Base-by-base conservation (phyloP, 2,113 vertebrate species). In the Archilochus colubris region DNA sequence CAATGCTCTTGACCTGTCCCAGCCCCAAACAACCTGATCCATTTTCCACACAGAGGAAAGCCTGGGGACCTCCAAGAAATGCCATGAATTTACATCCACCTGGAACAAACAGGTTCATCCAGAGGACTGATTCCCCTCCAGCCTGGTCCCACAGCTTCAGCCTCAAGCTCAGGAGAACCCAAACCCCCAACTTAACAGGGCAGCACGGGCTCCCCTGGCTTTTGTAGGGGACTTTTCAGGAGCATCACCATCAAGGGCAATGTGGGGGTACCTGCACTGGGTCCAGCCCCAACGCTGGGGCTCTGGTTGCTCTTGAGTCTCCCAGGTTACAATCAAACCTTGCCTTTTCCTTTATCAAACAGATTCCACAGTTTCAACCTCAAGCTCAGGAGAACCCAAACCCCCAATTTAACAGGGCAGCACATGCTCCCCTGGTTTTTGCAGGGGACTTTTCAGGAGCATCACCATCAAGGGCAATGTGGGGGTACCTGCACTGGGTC, bases 301-400 rank as follows among this genome's bases (percentile, higher is more conserved):
- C 22, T 70, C 51, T 0, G 5, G 27, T 85, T 73, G 92, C 96
- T 83, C 97, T 87, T 1, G 0, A 68, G 82, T 94, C 93, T 96
- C 97, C 96, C 95, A 97, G 93, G 96, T 88, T 96, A 97, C 96
- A 94, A 93, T 63, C 46, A 64, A 93, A 72, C 81, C 78, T 86
- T 82, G 80, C 44, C 36, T 94, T 94, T 93, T 62, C 85, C 96
- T 94, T 96, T 91, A 96, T 92, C 93, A 93, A 96, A 90, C 85
- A 93, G 1, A 53, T 78, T 86, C n/a, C 66, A 30, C 19, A 30
- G 36, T 20, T 54, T 82, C 3, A 2, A 24, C 20, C 43, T 83
- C 46, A 74, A 0, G 3, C 55, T 74, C 12, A 74, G 38, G 21
- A 67, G 0, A 2, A 55, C 14, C 22, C 19, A 78, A 75, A 63